Conservation (phyloP, 2,888 invertebrate genomes). For the Tenthredo scrophulariae region DNA sequence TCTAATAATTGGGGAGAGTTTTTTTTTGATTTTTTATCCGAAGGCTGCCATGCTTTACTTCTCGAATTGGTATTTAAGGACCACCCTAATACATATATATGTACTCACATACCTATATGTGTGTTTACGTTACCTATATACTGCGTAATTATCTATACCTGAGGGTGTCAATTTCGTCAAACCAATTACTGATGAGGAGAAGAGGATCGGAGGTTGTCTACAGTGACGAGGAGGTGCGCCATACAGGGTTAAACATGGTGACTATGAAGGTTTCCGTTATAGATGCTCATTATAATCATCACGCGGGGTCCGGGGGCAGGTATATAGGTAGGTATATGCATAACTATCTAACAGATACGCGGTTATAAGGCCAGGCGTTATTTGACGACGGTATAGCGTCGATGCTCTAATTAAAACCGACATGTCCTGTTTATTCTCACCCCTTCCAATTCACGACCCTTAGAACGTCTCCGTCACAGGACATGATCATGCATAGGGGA, state of each 20-base stretch:
- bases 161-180: neutral
- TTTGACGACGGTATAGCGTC: slow-evolving; percentile 53
- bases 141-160: neutral
- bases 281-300: neutral
- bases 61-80: too few species aligned
- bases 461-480: neutral
- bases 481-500: neutral
- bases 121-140: too few species aligned
- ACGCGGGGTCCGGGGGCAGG: neutral
- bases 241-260: neutral
- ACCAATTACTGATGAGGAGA: slow-evolving; percentile 4
- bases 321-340: neutral
- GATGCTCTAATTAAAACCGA: slow-evolving; percentile 72
- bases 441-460: neutral
- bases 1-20: too few species aligned
- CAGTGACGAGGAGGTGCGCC: neutral
- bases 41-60: too few species aligned
- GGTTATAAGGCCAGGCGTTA: neutral
- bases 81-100: too few species aligned
- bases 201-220: neutral
- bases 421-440: slow-evolving; percentile 56
- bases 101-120: too few species aligned
- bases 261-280: neutral
- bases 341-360: slow-evolving; percentile 1
- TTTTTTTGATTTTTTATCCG: too few species aligned